Percentiles rank a stretch among this genome's conserved stretches.
These are phyloP conservation scores for Lathronympha strigana DNA, from an alignment of 2,888 invertebrate species.

Conservation along the genomic window DNA sequence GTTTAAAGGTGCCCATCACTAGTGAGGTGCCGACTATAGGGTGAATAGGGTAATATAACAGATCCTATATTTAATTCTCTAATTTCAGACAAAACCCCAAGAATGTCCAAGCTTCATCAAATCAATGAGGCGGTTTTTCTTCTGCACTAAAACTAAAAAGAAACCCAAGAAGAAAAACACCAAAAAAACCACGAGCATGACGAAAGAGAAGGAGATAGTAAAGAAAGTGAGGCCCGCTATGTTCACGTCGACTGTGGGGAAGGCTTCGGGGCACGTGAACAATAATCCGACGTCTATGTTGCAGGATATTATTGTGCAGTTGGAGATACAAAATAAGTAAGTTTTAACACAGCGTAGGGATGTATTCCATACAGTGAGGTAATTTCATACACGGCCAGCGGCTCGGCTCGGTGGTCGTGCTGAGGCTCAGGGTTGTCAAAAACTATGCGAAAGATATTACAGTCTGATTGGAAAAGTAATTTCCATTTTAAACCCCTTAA, in stretches of 20 bases:
- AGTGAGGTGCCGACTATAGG: too few species aligned
- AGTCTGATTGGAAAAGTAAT: too few species aligned
- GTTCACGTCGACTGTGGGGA: slow-evolving; percentile 77
- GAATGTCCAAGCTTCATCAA: slow-evolving; percentile 76
- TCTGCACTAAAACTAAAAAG: slow-evolving; percentile 75
- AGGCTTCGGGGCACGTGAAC: slow-evolving; percentile 70
- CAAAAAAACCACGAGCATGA: slow-evolving; percentile 53
- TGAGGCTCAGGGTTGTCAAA: too few species aligned
- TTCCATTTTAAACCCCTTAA: too few species aligned
- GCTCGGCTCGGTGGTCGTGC: too few species aligned
- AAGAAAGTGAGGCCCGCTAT: slow-evolving; percentile 65
- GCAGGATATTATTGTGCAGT: slow-evolving; percentile 88
- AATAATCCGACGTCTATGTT: slow-evolving; percentile 85
- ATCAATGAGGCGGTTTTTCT: slow-evolving; percentile 75
- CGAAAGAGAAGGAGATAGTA: slow-evolving; percentile 50
- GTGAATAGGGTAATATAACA: too few species aligned
- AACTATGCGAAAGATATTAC: too few species aligned
- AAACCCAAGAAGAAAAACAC: slow-evolving; percentile 53
- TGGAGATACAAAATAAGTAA: slow-evolving; percentile 87
- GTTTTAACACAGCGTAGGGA: too few species aligned
- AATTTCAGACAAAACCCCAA: slow-evolving; percentile 65
- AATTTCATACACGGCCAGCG: too few species aligned
- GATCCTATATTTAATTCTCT: neutral
- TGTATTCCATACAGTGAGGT: too few species aligned
- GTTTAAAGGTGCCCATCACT: too few species aligned